Percentiles rank a stretch among this genome's conserved stretches.
phyloP scores from a whole-genome alignment of 2,797 vertebrate species.

The Prunella strophiata region DNA sequence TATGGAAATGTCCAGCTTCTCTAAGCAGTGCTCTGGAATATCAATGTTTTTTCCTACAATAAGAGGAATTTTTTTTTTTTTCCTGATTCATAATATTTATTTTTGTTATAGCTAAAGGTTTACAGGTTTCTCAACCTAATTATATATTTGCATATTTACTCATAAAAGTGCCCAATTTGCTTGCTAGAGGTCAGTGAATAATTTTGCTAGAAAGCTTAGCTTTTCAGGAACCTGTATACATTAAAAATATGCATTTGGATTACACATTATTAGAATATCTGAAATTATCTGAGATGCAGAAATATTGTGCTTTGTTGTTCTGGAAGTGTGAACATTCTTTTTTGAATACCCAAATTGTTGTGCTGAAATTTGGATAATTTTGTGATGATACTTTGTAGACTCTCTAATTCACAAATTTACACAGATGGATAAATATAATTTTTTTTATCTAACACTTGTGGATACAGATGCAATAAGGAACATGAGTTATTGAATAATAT shows the following conservation, averaged over 20 bases:
- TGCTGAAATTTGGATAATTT: neutral
- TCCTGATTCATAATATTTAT: neutral
- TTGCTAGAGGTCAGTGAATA: neutral
- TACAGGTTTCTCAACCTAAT: neutral
- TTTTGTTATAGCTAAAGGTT: neutral
- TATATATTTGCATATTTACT: neutral
- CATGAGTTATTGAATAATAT: neutral
- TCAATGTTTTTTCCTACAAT: neutral
- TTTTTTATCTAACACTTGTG: neutral
- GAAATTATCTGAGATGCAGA: neutral
- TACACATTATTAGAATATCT: neutral
- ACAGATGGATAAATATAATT: neutral
- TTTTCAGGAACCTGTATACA: neutral
- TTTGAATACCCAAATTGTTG: neutral
- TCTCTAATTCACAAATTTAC: neutral
- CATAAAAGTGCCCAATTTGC: neutral
- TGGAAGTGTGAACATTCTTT: neutral
- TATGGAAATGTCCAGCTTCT: neutral
- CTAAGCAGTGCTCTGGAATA: neutral
- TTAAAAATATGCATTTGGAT: neutral
- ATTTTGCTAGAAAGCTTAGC: neutral
- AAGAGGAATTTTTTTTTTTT: neutral
- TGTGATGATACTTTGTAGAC: neutral
- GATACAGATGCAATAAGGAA: neutral
- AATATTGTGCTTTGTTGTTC: neutral